Evolutionary conservation across 2,113 vertebrate species (phyloP), one percentile per base, ranked within the genome.

Genomic region (Mastomys natalensis): DNA sequence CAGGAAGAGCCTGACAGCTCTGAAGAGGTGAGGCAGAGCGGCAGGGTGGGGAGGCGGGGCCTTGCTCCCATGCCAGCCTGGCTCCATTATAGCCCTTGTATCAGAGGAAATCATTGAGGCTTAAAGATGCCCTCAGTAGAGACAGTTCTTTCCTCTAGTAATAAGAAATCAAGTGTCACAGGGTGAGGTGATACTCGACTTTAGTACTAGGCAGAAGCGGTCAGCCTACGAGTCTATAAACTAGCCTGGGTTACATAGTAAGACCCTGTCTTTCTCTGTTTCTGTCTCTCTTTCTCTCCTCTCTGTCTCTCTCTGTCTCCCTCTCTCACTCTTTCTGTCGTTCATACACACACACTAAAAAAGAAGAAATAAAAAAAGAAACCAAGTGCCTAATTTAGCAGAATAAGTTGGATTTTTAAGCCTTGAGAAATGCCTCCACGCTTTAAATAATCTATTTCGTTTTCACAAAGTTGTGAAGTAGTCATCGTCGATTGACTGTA

Each of bases 1-100:
- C 98, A 99, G 88, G 98, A 99, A 88, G 99, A 99, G 97, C 95
- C 97, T 43, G 98, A 99, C 77, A 84, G 98, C 96, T 98, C 98
- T 86, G 97, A 99, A 91, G 98, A 99, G 98, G 99, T 99, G 96
- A 87, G 9, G 9, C 76, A 6, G 2, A 37, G 66, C 4, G 66
- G 5, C 13, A 4, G 31, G 31, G 66, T 13, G 3, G 31, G 13
- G 31, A 64, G 13, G 26, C 21, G 16, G 22, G 26, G 13, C 40
- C 22, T 19, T 22, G 62, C 40, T 34, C 55, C 89, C 17, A 55
- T 10, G 64, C 26, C 77, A 58, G 37, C 45, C 76, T 91, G 24
- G 19, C 6, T 40, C 26, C 26, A 5, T 37, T 34, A 2, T 7
- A 58, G 26, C 17, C 29, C 37, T 26, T 68, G 76, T 51, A 48